Conservation (phyloP, 2,797 vertebrate genomes). For the Sandelia bainsii region DNA sequence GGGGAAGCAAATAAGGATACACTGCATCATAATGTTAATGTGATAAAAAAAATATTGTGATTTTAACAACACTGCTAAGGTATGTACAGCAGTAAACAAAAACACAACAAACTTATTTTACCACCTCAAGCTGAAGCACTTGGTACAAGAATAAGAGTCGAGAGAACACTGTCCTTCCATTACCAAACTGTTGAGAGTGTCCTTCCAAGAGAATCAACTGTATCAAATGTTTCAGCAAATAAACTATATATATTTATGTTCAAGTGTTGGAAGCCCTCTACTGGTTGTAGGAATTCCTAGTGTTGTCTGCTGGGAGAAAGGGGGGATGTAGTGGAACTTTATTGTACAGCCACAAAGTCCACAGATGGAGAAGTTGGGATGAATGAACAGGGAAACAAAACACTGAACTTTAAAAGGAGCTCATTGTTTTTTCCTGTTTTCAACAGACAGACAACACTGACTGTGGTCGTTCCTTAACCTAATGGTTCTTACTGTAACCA, state of each 20-base stretch:
- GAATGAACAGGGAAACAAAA: background rate
- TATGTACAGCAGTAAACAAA: background rate
- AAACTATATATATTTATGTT: background rate
- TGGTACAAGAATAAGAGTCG: background rate
- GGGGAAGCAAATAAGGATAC: background rate
- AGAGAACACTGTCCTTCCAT: background rate
- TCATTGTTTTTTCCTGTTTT: background rate
- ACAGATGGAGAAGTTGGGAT: background rate
- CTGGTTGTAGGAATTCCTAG: background rate
- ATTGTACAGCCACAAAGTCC: background rate
- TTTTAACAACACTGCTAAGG: background rate
- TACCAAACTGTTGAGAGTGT: background rate
- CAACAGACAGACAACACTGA: background rate
- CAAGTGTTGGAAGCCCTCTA: background rate
- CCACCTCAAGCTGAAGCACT: conserved; percentile 9
- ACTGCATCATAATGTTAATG: background rate
- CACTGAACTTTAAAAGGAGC: background rate
- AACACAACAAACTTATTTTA: background rate
- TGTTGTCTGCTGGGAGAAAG: background rate
- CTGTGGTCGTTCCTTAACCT: background rate
- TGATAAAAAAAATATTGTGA: background rate
- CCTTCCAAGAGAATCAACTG: background rate
- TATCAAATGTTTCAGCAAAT: background rate
- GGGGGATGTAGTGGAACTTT: background rate
- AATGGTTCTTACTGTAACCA: background rate